These are phyloP conservation scores for Lutraria rhynchaena DNA, from an alignment of 1,140 invertebrate genomes.

Conservation along the genomic window DNA sequence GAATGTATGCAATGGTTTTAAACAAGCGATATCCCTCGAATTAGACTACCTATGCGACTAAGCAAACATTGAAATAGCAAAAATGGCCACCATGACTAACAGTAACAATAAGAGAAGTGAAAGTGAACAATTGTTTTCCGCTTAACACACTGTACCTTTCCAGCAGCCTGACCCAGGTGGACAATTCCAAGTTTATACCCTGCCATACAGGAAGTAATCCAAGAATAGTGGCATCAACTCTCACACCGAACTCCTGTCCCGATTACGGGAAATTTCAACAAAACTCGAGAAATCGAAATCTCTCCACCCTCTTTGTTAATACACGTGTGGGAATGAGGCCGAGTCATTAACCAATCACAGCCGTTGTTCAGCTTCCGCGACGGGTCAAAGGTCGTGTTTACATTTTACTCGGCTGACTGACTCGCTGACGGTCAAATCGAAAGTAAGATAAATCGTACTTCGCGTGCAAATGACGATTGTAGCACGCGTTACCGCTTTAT, in stretches of 20 bases:
- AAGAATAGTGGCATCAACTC: not conserved
- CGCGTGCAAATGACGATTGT: too few species aligned
- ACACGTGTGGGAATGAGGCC: conserved; percentile 72
- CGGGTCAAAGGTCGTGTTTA: conserved; percentile 75
- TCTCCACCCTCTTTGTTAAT: conserved; percentile 68
- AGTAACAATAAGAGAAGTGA: conserved; percentile 24
- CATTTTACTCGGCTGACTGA: conserved; percentile 49
- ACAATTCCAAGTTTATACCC: conserved; percentile 81
- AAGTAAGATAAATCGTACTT: too few species aligned
- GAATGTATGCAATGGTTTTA: too few species aligned
- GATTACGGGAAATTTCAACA: not conserved
- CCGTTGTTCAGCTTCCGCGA: conserved; percentile 46
- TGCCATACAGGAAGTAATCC: conserved; percentile 64
- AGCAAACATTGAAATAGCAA: not conserved
- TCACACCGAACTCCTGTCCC: not conserved
- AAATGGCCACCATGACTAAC: conserved; percentile 40
- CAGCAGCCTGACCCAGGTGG: conserved; percentile 81
- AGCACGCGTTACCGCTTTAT: too few species aligned
- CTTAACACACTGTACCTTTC: conserved; percentile 80
- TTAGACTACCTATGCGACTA: not conserved
- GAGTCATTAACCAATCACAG: conserved; percentile 63
- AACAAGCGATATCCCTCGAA: too few species aligned
- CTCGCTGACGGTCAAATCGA: too few species aligned
- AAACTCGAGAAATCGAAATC: not conserved
- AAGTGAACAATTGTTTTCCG: conserved; percentile 13